Evolutionary conservation across 1,140 invertebrate genomes (phyloP), one percentile per base, ranked within the genome.

Genomic region (Samia ricini): DNA sequence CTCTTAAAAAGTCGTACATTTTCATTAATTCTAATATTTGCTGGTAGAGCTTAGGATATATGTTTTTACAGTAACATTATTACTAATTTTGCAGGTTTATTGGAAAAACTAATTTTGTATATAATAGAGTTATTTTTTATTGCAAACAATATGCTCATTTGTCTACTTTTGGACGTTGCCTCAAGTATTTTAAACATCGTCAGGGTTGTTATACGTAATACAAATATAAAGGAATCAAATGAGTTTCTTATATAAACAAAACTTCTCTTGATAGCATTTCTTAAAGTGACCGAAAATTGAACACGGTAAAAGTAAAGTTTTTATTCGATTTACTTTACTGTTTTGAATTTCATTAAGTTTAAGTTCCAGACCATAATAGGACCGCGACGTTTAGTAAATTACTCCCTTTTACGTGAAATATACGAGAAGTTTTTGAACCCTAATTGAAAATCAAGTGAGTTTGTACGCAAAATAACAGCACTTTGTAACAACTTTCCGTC

Each of bases 401-500:
- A 63, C 62, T 33, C 42, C 61, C 63, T 65, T 58, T 66, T 71
- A 72, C 60, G 65, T 82, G 72, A 81, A 81, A 82, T 84, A 77
- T 63, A 68, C 56, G 64, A 67, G 52, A 80, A 81, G 64, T 79
- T 82, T 76, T 72, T 70, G 66, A 69, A 68, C 74, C 69, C 73
- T 79, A 81, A 85, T 83, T 85, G 72, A 68, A 78, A 76, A 83
- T 74, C 65, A 78, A 83, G 69, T 79, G 76, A 56, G 24, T 56
- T 55, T 42, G 33, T 42, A 42, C 15, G n/a, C 33, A 42, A 60
- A 69, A 69, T 65, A 73, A 62, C 55, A 61, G 26, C 55, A 60
- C 61, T 52, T 69, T 15, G 33, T 42, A 42, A 15, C 15, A 42
- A 42, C 33, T 15, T 42, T 42, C 33, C 8, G n/a, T 15, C 33